phyloP scores from a whole-genome alignment of 2,113 vertebrate species.

The Herpetotheres cachinnans region DNA sequence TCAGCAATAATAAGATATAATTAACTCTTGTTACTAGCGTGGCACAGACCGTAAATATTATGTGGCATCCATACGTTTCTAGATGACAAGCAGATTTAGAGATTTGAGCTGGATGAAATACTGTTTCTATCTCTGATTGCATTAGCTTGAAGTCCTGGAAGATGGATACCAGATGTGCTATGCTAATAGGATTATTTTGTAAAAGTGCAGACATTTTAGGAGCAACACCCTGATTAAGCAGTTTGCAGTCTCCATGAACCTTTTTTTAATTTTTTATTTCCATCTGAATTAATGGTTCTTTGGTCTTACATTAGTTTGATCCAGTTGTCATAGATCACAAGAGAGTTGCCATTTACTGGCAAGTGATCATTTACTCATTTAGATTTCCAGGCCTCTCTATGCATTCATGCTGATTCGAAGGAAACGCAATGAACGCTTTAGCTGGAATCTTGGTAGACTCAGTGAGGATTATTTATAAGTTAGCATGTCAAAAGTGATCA shows the following conservation, averaged over 20 bases:
- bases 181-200: conserved; percentile 4
- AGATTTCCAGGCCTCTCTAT: not conserved
- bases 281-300: not conserved
- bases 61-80: not conserved
- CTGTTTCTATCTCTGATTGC: not conserved
- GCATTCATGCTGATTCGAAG: not conserved
- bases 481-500: not conserved
- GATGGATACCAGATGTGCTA: conserved; percentile 11
- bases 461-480: not conserved
- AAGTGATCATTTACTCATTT: not conserved
- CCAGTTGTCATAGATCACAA: not conserved
- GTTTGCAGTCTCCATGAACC: not conserved
- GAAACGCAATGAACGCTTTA: not conserved
- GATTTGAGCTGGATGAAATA: conserved; percentile 2
- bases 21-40: not conserved
- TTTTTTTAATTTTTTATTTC: not conserved
- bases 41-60: not conserved
- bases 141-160: not conserved
- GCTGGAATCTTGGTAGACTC: not conserved
- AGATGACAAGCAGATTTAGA: not conserved
- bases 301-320: not conserved
- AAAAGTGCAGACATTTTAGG: not conserved
- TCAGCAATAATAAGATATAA: not conserved
- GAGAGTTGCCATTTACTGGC: not conserved
- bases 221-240: not conserved